Base-by-base conservation (phyloP, 2,113 vertebrate genomes). In the Grallaria varia region DNA sequence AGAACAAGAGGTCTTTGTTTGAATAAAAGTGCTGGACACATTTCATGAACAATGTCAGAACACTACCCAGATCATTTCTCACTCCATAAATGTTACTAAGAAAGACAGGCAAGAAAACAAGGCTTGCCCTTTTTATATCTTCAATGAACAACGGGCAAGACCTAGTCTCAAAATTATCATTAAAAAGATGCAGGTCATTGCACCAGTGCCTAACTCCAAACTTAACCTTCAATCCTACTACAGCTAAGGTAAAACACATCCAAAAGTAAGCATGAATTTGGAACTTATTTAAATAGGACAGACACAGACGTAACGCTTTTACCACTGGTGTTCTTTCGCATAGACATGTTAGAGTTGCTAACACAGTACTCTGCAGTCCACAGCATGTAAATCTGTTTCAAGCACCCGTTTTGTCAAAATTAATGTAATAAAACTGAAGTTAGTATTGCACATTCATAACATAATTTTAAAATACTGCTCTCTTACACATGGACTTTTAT, bases 11-110 rank as follows among this genome's bases (percentile, higher is more conserved):
- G 64, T 13, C 90, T 96, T 97, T 96, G 95, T 96, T 52, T 58
- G 56, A 89, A 64, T 60, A 64, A 49, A 90, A 90, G 52, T 11
- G 60, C 49, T 84, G 47, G 64, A 85, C 94, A 69, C 88, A 84
- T 96, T 89, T 96, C 76, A 89, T 42, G 72, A 91, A 93, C 91
- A 91, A 91, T 73, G 84, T 89, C 84, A 88, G 47, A 93, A 93
- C 62, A 50, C 52, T 55, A 40, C 35, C 76, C 87, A 93, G 82
- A 96, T 97, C 47, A 96, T 88, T 97, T 96, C 96, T 96, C 95
- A 97, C 63, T 98, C 89, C 92, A 97, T 98, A 96, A 91, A 96
- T 90, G 82, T 81, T 97, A 96, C 96, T 85, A 88, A 97, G 94
- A 94, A 94, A 97, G 96, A 94, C 69, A 89, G 89, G 93, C 62